Conservation (phyloP, 1,140 invertebrate genomes). For the Drosophila watanabei region DNA sequence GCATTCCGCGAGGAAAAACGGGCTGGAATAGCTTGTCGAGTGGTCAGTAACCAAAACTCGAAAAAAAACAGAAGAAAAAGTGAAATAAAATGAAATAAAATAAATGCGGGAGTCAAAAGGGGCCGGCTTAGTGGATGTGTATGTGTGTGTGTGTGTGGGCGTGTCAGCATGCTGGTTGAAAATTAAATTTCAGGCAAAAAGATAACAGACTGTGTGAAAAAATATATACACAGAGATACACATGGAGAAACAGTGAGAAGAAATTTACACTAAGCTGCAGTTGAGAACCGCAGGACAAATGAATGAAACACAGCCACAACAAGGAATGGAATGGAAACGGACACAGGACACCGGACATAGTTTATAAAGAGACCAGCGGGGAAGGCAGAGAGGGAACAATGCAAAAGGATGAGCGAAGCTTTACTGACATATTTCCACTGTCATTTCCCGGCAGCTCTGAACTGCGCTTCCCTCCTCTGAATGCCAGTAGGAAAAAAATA, state of each 20-base stretch:
- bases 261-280: slow-evolving; percentile 57
- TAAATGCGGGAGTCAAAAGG: slow-evolving; percentile 5
- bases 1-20: slow-evolving; percentile 4
- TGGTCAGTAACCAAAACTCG: slow-evolving; percentile 47
- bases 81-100: slow-evolving; percentile 28
- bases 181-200: slow-evolving; percentile 46
- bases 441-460: slow-evolving; percentile 51
- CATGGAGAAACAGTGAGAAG: slow-evolving; percentile 18
- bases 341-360: slow-evolving; percentile 9
- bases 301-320: slow-evolving; percentile 66
- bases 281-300: slow-evolving; percentile 75
- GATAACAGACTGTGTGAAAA: slow-evolving; percentile 13
- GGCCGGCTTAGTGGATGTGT: background rate
- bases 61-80: slow-evolving; percentile 5
- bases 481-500: slow-evolving; percentile 10
- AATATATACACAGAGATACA: slow-evolving; percentile 33
- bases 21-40: slow-evolving; percentile 24
- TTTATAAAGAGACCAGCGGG: slow-evolving; percentile 8
- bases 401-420: slow-evolving; percentile 48
- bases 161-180: slow-evolving; percentile 50
- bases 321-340: slow-evolving; percentile 30
- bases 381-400: slow-evolving; percentile 23
- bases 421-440: slow-evolving; percentile 75
- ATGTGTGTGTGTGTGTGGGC: slow-evolving; percentile 21
- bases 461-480: background rate